Evolutionary conservation across 2,888 invertebrate genomes (phyloP).

Genomic region (Amiota minor): DNA sequence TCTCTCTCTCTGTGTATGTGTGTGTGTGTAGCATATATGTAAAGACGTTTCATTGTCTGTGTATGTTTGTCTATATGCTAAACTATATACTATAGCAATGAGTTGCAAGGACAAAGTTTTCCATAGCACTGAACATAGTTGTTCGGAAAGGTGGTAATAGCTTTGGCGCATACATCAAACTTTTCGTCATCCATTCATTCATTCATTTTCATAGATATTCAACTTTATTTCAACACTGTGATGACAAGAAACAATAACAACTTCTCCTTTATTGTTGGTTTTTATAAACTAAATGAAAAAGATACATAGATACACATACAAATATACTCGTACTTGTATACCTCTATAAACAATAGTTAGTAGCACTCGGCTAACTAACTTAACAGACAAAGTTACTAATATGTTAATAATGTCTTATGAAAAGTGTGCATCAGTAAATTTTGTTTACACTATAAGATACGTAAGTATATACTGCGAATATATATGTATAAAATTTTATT

Average conservation of each 20-base stretch:
- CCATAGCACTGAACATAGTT: not conserved
- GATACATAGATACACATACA: not conserved
- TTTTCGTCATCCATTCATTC: conserved; percentile 9
- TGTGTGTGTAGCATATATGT: not conserved
- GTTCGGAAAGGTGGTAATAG: conserved; percentile 25
- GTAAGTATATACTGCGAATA: no score
- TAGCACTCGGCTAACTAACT: conserved; percentile 19
- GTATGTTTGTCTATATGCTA: not conserved
- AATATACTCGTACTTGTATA: not conserved
- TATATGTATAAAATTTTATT: no score
- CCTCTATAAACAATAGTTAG: conserved; percentile 23
- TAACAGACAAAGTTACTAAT: conserved; percentile 59
- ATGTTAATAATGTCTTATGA: conserved; percentile 60
- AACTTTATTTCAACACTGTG: not conserved
- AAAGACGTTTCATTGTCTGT: conserved; percentile 1
- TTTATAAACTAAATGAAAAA: not conserved
- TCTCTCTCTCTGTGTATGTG: not conserved
- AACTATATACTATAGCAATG: not conserved
- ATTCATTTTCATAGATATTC: not conserved
- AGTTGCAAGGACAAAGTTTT: conserved; percentile 28
- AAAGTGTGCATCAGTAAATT: conserved; percentile 41
- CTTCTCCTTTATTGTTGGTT: not conserved
- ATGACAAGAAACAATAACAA: not conserved
- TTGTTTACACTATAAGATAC: not conserved
- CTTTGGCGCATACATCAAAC: conserved; percentile 7